These are phyloP conservation scores for Isichthys henryi DNA, from an alignment of 2,113 vertebrate species.

Conservation along the genomic window DNA sequence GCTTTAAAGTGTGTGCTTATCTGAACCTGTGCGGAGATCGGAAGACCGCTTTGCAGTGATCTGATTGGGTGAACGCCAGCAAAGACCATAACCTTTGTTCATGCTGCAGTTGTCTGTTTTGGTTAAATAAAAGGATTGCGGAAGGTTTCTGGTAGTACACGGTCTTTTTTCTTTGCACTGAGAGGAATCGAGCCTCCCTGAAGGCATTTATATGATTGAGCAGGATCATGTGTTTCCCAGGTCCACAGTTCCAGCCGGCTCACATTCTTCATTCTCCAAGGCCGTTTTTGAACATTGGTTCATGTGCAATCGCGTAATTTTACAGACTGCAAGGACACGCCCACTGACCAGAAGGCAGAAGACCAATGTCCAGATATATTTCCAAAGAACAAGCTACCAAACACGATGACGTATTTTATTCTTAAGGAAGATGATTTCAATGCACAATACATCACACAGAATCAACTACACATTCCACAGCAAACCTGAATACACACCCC, in stretches of 20 bases:
- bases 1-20: conserved; percentile 43
- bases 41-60: background rate
- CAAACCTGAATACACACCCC: background rate
- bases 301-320: background rate
- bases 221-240: background rate
- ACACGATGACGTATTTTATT: background rate
- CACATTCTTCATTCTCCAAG: background rate
- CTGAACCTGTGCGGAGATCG: conserved; percentile 32
- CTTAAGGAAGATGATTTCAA: conserved; percentile 3
- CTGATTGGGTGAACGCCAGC: background rate
- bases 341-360: background rate
- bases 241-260: background rate
- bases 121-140: conserved; percentile 4
- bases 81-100: conserved; percentile 27
- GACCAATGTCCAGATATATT: background rate
- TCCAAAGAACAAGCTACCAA: background rate
- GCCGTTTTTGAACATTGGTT: too few relatives aligned
- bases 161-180: background rate
- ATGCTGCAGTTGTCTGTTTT: conserved; percentile 15
- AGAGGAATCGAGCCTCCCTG: background rate
- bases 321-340: background rate
- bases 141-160: background rate
- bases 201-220: background rate
- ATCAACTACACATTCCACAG: background rate
- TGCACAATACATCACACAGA: conserved; percentile 3